phyloP scores from a whole-genome alignment of 2,888 invertebrate species.

The Coelinius sp. region DNA sequence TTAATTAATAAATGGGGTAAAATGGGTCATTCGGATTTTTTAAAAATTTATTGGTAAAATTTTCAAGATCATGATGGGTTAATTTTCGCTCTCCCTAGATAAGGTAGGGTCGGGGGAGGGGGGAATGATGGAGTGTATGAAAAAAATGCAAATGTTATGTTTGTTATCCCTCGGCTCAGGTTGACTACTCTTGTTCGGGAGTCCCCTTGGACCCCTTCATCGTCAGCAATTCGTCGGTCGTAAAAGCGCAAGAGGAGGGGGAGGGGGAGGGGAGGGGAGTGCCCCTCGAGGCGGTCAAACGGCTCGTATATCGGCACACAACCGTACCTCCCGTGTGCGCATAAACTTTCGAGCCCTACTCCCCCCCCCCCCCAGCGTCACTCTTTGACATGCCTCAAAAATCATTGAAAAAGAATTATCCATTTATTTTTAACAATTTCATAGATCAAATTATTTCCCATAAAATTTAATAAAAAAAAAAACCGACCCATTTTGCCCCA shows the following conservation, averaged over 20 bases:
- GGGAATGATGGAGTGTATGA: not conserved
- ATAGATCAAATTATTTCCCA: not conserved
- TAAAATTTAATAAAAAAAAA: no score
- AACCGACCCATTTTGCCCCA: no score
- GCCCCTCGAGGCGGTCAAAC: slow-evolving; percentile 44
- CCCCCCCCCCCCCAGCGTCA: slow-evolving; percentile 6
- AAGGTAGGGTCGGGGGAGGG: no score
- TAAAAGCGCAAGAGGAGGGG: slow-evolving; percentile 54
- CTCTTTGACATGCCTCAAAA: slow-evolving; percentile 25
- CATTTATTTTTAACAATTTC: not conserved
- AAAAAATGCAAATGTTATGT: not conserved
- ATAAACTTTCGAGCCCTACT: slow-evolving; percentile 56
- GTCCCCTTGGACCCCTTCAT: not conserved
- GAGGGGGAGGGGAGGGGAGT: slow-evolving; percentile 42
- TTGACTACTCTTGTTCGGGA: not conserved
- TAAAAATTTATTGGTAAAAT: no score
- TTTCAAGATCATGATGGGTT: no score
- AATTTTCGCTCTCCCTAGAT: no score
- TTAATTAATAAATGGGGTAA: no score
- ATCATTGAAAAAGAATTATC: not conserved
- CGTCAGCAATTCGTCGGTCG: slow-evolving; percentile 58
- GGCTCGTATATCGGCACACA: slow-evolving; percentile 48
- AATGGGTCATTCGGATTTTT: no score
- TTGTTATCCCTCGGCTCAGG: not conserved
- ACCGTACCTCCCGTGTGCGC: slow-evolving; percentile 42